phyloP scores from a whole-genome alignment of 30 jellyfish, hydroid and myxozoan species.

The Hydra vulgaris region DNA sequence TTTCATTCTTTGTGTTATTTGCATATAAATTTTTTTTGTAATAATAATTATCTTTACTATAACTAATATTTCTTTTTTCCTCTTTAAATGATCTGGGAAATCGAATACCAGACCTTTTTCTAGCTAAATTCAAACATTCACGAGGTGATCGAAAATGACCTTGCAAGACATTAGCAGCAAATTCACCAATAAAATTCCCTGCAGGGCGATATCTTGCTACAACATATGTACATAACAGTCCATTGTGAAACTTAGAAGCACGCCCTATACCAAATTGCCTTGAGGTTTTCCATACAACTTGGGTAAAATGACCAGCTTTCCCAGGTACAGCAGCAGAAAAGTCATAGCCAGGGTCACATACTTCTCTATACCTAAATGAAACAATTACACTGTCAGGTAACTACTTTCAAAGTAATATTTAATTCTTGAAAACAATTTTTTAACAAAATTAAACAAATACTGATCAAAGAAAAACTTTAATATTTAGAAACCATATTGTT shows the following conservation, averaged over 20 bases:
- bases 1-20: background rate
- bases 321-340: conserved; percentile 72
- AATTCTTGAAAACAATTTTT: background rate
- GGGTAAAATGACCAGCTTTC: conserved; percentile 80
- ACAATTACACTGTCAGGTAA: background rate
- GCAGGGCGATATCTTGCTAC: conserved; percentile 96
- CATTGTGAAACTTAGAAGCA: conserved; percentile 70
- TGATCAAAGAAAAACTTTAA: background rate
- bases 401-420: background rate
- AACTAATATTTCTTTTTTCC: too few species aligned
- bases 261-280: conserved; percentile 76
- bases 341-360: conserved; percentile 89
- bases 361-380: conserved; percentile 73
- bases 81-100: background rate
- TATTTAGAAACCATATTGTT: conserved; percentile 56
- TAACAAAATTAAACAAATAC: background rate
- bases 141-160: conserved; percentile 61
- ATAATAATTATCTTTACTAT: background rate
- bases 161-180: conserved; percentile 50
- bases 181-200: conserved; percentile 82
- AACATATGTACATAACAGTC: conserved; percentile 66
- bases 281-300: conserved; percentile 81
- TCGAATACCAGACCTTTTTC: conserved; percentile 19
- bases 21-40: too few species aligned
- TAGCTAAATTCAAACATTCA: conserved; percentile 38